Evolutionary conservation across 2,797 vertebrate genomes (phyloP).

Genomic region (Propithecus perrieri): DNA sequence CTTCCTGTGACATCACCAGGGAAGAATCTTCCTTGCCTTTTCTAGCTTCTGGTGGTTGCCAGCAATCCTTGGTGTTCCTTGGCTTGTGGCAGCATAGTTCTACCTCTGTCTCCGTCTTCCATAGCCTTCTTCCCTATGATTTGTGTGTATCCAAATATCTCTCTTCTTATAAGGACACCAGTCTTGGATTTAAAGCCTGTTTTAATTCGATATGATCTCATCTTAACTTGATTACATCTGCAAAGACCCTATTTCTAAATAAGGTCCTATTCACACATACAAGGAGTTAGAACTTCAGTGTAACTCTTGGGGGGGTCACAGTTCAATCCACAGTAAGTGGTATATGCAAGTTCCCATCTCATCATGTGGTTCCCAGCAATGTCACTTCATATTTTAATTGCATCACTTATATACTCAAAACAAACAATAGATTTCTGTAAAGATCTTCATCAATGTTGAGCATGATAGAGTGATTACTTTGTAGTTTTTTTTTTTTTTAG

Average conservation of each 20-base stretch:
- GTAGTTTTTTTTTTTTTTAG: neutral
- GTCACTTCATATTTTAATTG: neutral
- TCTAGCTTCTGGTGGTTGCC: neutral
- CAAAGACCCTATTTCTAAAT: neutral
- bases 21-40: neutral
- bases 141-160: neutral
- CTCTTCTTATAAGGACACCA: neutral
- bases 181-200: neutral
- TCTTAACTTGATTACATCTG: neutral
- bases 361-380: neutral
- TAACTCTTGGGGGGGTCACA: neutral
- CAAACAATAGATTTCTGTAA: neutral
- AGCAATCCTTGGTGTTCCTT: neutral
- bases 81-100: neutral
- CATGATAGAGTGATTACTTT: neutral
- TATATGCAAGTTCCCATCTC: neutral
- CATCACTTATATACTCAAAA: neutral
- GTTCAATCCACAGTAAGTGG: neutral
- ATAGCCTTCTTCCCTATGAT: neutral
- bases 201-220: neutral
- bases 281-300: neutral
- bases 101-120: neutral
- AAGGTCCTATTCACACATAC: neutral
- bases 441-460: neutral
- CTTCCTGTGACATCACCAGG: neutral